Conservation (phyloP, 2,888 invertebrate genomes). For the Alviniconcha strummeri region DNA sequence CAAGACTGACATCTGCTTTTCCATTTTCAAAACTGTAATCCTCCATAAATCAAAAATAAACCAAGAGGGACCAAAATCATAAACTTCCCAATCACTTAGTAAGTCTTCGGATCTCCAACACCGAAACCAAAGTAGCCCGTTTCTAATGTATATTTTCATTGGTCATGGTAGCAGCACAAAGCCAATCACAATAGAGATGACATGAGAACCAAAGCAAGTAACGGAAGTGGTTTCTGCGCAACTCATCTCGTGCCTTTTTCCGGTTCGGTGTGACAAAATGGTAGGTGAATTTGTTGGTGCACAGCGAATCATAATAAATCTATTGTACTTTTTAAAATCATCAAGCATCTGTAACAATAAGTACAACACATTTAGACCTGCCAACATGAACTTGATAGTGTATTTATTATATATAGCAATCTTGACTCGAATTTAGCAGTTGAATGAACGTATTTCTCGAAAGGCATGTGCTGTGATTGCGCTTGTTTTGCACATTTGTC, state of each 20-base stretch:
- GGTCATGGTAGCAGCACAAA: no score
- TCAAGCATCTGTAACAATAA: no score
- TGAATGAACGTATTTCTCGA: no score
- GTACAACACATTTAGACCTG: no score
- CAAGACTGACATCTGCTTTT: conserved; percentile 34
- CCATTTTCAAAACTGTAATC: conserved; percentile 35
- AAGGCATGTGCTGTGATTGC: no score
- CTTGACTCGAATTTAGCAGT: background rate
- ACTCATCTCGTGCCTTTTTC: conserved; percentile 21
- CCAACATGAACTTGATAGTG: background rate
- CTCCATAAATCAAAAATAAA: conserved; percentile 16
- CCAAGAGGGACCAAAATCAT: no score
- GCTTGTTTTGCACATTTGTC: no score
- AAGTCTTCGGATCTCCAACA: background rate
- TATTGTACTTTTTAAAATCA: background rate
- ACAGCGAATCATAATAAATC: no score
- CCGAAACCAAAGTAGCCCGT: conserved; percentile 15
- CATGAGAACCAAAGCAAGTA: background rate
- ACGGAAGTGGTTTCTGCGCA: no score
- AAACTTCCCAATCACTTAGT: no score
- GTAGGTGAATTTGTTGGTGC: conserved; percentile 13
- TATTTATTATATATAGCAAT: background rate
- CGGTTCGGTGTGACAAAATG: conserved; percentile 34
- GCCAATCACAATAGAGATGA: background rate
- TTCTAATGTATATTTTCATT: no score